Evolutionary conservation across 2,113 vertebrate genomes (phyloP).

Genomic region (Cynopterus brachyotis): DNA sequence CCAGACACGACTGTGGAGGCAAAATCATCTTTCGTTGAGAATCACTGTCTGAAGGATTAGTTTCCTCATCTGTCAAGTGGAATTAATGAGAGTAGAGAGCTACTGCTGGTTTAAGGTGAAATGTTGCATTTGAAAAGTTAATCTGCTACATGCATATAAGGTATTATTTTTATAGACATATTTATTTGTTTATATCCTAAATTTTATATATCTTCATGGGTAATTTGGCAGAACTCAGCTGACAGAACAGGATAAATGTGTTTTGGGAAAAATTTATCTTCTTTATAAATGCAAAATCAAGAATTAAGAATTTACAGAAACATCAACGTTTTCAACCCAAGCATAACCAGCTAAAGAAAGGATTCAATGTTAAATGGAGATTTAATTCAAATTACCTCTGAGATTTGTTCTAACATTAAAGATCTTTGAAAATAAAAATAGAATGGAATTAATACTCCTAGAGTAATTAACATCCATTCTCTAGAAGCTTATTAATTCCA

Average conservation of each 20-base stretch:
- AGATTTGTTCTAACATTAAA: conserved; percentile 16
- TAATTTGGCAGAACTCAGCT: not conserved
- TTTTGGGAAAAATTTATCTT: not conserved
- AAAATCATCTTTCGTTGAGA: not conserved
- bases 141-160: not conserved
- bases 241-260: not conserved
- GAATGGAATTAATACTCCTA: not conserved
- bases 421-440: not conserved
- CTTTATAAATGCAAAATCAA: not conserved
- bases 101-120: not conserved
- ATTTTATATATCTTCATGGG: not conserved
- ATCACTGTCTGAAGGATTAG: not conserved
- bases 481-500: not conserved
- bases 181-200: not conserved
- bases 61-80: not conserved
- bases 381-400: not conserved
- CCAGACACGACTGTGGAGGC: not conserved
- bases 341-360: not conserved
- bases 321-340: not conserved
- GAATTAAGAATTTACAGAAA: not conserved
- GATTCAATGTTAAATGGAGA: not conserved
- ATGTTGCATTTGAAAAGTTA: not conserved
- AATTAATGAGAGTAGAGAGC: not conserved
- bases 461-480: not conserved
- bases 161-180: not conserved